Percentiles rank a stretch among this genome's conserved stretches.
Evolutionary conservation across 2,113 vertebrate genomes (phyloP).

Genomic region (Caretta caretta): DNA sequence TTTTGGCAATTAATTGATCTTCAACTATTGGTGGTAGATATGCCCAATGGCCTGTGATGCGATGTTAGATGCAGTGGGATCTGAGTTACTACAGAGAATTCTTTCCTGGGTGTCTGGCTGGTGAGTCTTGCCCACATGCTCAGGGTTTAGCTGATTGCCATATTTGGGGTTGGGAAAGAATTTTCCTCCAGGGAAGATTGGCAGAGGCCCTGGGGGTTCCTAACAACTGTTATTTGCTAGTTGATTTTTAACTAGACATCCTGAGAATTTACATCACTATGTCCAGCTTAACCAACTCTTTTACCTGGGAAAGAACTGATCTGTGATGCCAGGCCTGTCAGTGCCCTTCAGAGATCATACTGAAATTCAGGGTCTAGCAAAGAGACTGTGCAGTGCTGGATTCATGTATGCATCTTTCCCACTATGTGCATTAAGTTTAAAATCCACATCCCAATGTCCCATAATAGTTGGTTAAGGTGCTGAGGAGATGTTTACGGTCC

Average conservation of each 20-base stretch:
- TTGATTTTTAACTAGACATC: not conserved
- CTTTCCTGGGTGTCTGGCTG: too few relatives aligned
- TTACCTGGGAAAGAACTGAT: not conserved
- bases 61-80: too few relatives aligned
- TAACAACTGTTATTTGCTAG: not conserved
- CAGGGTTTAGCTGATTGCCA: too few relatives aligned
- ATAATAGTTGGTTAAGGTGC: not conserved
- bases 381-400: not conserved
- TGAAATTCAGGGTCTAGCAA: not conserved
- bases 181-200: too few relatives aligned
- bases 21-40: too few relatives aligned
- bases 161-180: too few relatives aligned
- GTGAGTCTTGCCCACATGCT: too few relatives aligned
- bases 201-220: not conserved
- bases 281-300: not conserved
- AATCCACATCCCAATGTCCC: not conserved
- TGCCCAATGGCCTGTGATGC: too few relatives aligned
- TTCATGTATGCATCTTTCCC: not conserved
- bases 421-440: not conserved
- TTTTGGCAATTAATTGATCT: too few relatives aligned
- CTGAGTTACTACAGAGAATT: too few relatives aligned
- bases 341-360: not conserved
- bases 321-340: not conserved
- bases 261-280: not conserved
- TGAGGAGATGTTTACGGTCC: not conserved